Evolutionary conservation across 2,797 vertebrate genomes (phyloP).

Genomic region (Intellagama lesueurii): DNA sequence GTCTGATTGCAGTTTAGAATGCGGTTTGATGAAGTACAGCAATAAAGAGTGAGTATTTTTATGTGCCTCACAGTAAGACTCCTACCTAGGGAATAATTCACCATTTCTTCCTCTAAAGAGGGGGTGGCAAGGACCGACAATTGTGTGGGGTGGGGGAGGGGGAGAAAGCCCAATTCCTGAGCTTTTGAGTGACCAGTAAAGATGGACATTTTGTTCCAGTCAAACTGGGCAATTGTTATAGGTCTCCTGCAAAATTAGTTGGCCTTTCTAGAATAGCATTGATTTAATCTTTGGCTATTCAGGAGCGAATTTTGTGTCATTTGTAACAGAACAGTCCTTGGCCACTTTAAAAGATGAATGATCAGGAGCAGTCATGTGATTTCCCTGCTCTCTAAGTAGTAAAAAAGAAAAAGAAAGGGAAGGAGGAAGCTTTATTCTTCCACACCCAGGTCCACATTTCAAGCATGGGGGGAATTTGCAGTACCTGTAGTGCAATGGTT

Average conservation of each 20-base stretch:
- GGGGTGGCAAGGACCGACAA: background rate
- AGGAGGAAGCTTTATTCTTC: slow-evolving; percentile 49
- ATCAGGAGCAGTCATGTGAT: slow-evolving; percentile 53
- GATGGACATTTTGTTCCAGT: background rate
- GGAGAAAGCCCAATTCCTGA: background rate
- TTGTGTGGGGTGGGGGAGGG: background rate
- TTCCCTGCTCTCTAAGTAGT: slow-evolving; percentile 48
- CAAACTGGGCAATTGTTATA: background rate
- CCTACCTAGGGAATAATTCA: background rate
- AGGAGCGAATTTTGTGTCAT: background rate
- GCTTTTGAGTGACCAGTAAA: background rate
- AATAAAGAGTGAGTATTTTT: slow-evolving; percentile 69
- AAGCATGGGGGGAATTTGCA: slow-evolving; percentile 41
- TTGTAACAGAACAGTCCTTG: background rate
- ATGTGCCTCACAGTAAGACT: slow-evolving; percentile 40
- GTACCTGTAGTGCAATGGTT: slow-evolving; percentile 47
- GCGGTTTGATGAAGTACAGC: slow-evolving; percentile 52
- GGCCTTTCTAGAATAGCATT: background rate
- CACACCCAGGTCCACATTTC: slow-evolving; percentile 63
- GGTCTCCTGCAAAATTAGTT: background rate
- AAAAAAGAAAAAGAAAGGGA: slow-evolving; percentile 8
- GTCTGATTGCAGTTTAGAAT: slow-evolving; percentile 64
- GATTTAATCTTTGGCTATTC: background rate
- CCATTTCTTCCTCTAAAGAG: background rate
- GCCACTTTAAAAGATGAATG: slow-evolving; percentile 48